phyloP scores from a whole-genome alignment of 2,113 vertebrate genomes.

The Nicator chloris region DNA sequence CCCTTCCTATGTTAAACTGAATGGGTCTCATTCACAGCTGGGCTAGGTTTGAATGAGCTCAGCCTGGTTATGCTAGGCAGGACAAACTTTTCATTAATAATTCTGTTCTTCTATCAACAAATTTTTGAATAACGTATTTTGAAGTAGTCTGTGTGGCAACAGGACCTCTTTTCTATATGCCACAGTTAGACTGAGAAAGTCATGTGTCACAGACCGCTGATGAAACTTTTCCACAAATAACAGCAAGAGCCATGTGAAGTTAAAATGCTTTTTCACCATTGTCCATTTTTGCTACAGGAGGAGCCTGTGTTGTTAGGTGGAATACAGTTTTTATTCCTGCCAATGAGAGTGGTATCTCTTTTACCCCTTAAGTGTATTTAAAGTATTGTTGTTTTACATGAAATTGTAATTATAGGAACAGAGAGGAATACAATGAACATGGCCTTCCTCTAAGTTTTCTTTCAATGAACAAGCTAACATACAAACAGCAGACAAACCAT shows the following conservation, averaged over 20 bases:
- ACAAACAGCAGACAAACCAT: background rate
- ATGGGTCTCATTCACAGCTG: slow-evolving; percentile 39
- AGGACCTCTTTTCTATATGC: background rate
- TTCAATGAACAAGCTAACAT: background rate
- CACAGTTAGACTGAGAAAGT: background rate
- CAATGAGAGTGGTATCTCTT: background rate
- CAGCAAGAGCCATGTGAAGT: background rate
- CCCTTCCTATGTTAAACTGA: slow-evolving; percentile 3
- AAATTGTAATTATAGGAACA: background rate
- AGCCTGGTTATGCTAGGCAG: background rate
- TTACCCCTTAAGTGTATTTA: background rate
- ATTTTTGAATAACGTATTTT: background rate
- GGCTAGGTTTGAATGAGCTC: background rate
- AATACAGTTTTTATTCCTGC: background rate
- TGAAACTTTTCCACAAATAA: background rate
- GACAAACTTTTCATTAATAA: background rate
- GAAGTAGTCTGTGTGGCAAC: background rate
- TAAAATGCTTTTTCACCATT: background rate
- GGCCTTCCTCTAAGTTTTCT: background rate
- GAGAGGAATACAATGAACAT: background rate
- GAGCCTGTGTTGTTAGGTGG: background rate
- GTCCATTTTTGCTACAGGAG: background rate
- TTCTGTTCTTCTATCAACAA: slow-evolving; percentile 4
- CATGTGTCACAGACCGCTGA: background rate
- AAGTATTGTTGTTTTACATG: background rate